These are phyloP conservation scores for Dysmachus trigonus DNA, from an alignment of 2,888 invertebrate genomes.

Conservation along the genomic window DNA sequence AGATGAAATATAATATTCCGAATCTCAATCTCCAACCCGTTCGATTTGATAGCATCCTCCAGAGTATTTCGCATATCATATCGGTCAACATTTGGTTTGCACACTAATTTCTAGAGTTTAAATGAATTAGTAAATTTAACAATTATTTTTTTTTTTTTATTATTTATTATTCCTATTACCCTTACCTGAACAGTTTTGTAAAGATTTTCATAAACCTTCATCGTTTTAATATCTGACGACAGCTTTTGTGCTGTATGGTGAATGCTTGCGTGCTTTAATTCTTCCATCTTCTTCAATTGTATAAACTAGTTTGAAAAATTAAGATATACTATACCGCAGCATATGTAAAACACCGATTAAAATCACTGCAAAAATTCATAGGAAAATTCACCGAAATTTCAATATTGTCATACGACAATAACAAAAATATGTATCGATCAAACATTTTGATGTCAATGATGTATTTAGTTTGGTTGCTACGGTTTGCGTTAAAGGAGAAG, in stretches of 20 bases:
- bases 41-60: conserved; percentile 78
- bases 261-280: conserved; percentile 66
- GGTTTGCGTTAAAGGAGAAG: background rate
- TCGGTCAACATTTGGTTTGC: conserved; percentile 78
- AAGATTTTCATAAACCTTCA: conserved; percentile 79
- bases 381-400: background rate
- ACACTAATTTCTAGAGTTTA: conserved; percentile 75
- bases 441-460: background rate
- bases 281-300: conserved; percentile 58
- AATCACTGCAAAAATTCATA: background rate
- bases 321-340: background rate
- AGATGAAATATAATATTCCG: conserved; percentile 86
- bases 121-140: background rate
- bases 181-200: conserved; percentile 82
- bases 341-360: background rate
- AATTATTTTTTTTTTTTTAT: background rate
- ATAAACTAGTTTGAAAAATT: background rate
- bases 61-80: conserved; percentile 82
- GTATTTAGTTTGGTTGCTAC: background rate
- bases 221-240: conserved; percentile 80
- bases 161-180: background rate
- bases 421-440: background rate
- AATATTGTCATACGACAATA: background rate
- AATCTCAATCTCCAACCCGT: conserved; percentile 82
- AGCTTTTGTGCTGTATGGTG: conserved; percentile 81